These are phyloP conservation scores for Caerostris darwini DNA, from an alignment of 1,140 invertebrate genomes.

Conservation along the genomic window DNA sequence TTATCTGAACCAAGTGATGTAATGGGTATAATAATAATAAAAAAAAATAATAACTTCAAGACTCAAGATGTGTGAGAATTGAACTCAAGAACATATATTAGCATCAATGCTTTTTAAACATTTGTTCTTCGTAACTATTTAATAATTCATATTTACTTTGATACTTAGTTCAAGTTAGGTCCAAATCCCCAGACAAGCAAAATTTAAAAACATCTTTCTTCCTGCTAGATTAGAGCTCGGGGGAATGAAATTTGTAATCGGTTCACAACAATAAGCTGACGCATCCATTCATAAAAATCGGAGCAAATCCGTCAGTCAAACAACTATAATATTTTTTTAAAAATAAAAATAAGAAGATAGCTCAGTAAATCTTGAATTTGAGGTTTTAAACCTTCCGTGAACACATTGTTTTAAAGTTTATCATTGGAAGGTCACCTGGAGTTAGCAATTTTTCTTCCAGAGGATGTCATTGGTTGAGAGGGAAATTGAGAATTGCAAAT, in stretches of 20 bases:
- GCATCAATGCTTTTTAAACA: too few relatives aligned
- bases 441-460: neutral
- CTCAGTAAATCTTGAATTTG: neutral
- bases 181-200: neutral
- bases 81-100: too few relatives aligned
- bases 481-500: neutral
- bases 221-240: neutral
- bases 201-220: neutral
- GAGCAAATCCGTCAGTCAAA: neutral
- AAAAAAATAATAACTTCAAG: too few relatives aligned
- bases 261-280: neutral
- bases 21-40: too few relatives aligned
- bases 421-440: neutral
- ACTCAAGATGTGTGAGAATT: too few relatives aligned
- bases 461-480: neutral
- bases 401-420: neutral
- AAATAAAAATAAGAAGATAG: neutral
- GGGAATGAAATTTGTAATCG: neutral
- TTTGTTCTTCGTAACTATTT: too few relatives aligned
- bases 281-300: neutral
- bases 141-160: too few relatives aligned
- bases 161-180: too few relatives aligned
- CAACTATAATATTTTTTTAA: neutral
- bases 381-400: neutral
- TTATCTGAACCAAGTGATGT: too few relatives aligned